Evolutionary conservation across 2,797 vertebrate species (phyloP), one percentile per base, ranked within the genome.

Genomic region (Crenichthys baileyi): DNA sequence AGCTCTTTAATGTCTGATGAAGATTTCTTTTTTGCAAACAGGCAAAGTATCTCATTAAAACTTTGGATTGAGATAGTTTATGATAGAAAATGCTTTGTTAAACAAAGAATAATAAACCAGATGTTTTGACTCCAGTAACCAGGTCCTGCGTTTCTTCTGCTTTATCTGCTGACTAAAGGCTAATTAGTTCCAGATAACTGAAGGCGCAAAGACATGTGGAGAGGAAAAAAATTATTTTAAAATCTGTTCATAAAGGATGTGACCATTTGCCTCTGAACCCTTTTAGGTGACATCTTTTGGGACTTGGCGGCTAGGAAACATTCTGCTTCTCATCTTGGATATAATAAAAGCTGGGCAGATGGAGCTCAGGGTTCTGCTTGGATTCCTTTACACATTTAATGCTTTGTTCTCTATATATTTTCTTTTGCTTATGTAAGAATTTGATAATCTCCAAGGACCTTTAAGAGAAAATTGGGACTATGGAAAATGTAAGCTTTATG

Each of bases 141-240:
- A 41, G 72, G 81, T 63, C 75, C 75, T 73, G 73, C 70, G 51
- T 91, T 89, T 89, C 81, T 76, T 86, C 86, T 87, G 79, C 84
- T 88, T 75, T 79, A 88, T 92, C 87, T 82, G 1, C 77, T 83
- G 44, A 87, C 89, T 85, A 48, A n/a, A 58, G 58, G 75, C 78
- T 90, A 91, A 93, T 90, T 89, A 75, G 87, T 79, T 89, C 87
- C 90, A 92, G 91, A 90, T 82, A 87, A 77, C 56, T 18, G 41
- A 70, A 84, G 56, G 87, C 79, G 77, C 78, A 24, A 83, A 75
- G 72, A 85, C 81, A 36, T 46, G 51, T 73, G 73, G 83, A 85
- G 36, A 20, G 63, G 39, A 46, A 81, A 73, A 58, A 24, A 2
- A 81, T 56, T 82, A 31, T 70, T 79, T 78, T 18, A 18, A 72